Conservation (phyloP, 2,797 vertebrate species). For the Catharus ustulatus region DNA sequence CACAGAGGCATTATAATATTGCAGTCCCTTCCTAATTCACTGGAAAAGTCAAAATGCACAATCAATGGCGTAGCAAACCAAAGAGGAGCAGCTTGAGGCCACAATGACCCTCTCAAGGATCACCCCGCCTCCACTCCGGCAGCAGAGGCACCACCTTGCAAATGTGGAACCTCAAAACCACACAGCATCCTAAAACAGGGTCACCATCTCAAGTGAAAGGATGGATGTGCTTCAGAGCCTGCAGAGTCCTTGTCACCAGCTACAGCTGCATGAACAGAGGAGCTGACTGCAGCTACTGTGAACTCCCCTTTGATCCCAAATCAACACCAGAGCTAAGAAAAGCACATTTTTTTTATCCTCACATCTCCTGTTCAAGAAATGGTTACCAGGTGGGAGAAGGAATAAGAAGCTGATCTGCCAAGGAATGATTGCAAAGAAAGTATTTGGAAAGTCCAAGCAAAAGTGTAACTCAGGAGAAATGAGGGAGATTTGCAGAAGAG, state of each 20-base stretch:
- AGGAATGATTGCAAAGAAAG: background rate
- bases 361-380: background rate
- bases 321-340: background rate
- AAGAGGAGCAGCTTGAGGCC: background rate
- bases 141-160: background rate
- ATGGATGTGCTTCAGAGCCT: background rate
- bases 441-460: background rate
- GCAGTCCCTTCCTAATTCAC: background rate
- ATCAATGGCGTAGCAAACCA: background rate
- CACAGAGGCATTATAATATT: background rate
- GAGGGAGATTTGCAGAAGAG: background rate
- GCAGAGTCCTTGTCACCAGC: background rate
- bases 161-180: background rate
- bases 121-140: background rate
- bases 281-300: background rate
- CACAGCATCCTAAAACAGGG: background rate
- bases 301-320: background rate
- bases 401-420: background rate
- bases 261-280: background rate
- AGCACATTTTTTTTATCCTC: background rate
- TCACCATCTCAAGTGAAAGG: background rate
- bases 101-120: background rate
- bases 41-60: background rate
- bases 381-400: background rate
- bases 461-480: background rate